phyloP scores from a whole-genome alignment of 2,888 invertebrate species.

The Leptarthrus brevirostris region DNA sequence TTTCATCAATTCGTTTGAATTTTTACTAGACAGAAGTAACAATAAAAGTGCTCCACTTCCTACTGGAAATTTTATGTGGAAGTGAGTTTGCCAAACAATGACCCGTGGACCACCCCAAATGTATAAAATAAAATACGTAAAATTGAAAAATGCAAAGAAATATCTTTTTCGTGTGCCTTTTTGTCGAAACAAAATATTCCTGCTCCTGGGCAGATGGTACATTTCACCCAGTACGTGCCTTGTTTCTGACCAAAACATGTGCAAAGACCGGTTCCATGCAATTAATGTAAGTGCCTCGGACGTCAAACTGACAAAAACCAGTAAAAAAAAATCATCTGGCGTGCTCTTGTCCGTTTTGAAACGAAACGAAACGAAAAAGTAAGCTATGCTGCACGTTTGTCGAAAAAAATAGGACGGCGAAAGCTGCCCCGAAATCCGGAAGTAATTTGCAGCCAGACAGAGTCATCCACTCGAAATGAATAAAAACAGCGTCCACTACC shows the following conservation, averaged over 20 bases:
- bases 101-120: too few relatives aligned
- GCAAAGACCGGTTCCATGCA: slow-evolving; percentile 6
- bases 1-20: too few relatives aligned
- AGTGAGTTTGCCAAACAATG: too few relatives aligned
- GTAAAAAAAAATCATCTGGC: slow-evolving; percentile 6
- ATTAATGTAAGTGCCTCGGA: slow-evolving; percentile 38
- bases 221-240: slow-evolving; percentile 1
- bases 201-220: background rate
- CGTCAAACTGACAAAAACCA: slow-evolving; percentile 31
- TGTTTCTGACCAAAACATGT: background rate
- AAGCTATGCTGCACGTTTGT: background rate
- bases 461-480: slow-evolving; percentile 32
- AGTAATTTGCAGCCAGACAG: slow-evolving; percentile 44
- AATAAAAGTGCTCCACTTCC: too few relatives aligned
- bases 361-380: slow-evolving; percentile 10
- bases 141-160: background rate
- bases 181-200: background rate
- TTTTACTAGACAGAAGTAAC: too few relatives aligned
- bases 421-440: slow-evolving; percentile 45
- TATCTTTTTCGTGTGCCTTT: background rate
- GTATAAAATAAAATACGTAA: background rate
- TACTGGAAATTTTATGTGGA: too few relatives aligned
- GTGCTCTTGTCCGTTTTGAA: slow-evolving; percentile 21
- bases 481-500: slow-evolving; percentile 7
- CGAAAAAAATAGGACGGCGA: slow-evolving; percentile 30